phyloP scores from a whole-genome alignment of 2,113 vertebrate species.

The Halcyon senegalensis region DNA sequence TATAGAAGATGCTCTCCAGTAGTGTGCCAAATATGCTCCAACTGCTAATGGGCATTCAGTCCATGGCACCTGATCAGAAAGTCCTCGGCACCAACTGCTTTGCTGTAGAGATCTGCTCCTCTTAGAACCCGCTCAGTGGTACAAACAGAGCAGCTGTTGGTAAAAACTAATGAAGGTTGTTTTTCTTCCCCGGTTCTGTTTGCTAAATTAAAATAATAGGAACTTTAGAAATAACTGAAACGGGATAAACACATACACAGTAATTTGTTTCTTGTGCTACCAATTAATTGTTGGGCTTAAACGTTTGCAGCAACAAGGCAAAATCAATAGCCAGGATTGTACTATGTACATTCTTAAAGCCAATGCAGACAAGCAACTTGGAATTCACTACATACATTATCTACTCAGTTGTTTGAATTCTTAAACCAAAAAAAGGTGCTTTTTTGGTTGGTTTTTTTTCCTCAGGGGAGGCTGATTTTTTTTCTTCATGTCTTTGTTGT shows the following conservation, averaged over 20 bases:
- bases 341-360: neutral
- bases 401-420: neutral
- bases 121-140: neutral
- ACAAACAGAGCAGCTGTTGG: neutral
- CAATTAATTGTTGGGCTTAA: neutral
- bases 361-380: neutral
- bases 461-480: neutral
- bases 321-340: fast-evolving
- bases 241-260: neutral
- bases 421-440: neutral
- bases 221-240: neutral
- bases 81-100: neutral
- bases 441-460: neutral
- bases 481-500: neutral
- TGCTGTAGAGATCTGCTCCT: neutral
- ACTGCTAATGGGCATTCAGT: neutral
- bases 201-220: neutral
- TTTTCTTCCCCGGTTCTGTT: neutral
- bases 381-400: neutral
- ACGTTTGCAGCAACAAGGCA: neutral
- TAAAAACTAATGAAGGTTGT: neutral
- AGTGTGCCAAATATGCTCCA: neutral
- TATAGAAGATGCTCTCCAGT: neutral
- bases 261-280: neutral
- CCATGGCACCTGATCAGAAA: neutral